Evolutionary conservation across 1,140 invertebrate genomes (phyloP), one percentile per base, ranked within the genome.

Genomic region (Acromyrmex heyeri): DNA sequence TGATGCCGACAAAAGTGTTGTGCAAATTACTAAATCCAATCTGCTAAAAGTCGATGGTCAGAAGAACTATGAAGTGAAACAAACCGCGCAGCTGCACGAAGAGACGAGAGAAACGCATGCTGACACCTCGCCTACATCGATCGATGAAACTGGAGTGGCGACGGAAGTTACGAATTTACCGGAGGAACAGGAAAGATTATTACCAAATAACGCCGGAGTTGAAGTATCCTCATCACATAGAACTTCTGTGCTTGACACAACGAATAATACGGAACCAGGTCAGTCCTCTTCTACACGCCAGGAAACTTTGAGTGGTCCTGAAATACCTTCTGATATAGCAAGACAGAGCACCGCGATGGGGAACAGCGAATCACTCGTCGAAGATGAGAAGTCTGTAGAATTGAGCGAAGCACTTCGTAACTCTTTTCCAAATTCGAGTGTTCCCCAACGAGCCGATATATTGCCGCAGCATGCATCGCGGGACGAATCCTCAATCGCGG

Each of bases 341-440:
- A 38, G 30, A 61, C 65, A 8, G 61, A 65, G 61, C 24, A 24
- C 30, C 48, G 27, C 50, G 50, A 48, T 10, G n/a, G 48, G 3
- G 30, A 83, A 75, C 53, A 72, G 70, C 69, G 38, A 48, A 69
- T 30, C 69, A 27, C 67, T 83, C 67, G 53, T 82, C 14, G 55
- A 83, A 83, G 55, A 75, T 83, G 79, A 8, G 14, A 83, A 73
- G 69, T 75, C 79, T 24, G n/a, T 55, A 44, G 69, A 83, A 61
- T 75, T 50, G 55, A 61, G n/a, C 55, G 79, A 10, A 59, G 27
- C 69, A 48, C 38, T 61, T 44, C 16, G 16, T 44, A 16, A 34
- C 79, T 61, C 78, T 59, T 53, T 24, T 2, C 38, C 10, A 27
- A 27, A 21, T 14, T 83, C 79, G 38, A 75, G 55, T 61, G 44